Percentiles rank a stretch among this genome's conserved stretches.
Evolutionary conservation across 64 coral and sea anemone genomes (phyloP).

Genomic region (Montipora sp.): DNA sequence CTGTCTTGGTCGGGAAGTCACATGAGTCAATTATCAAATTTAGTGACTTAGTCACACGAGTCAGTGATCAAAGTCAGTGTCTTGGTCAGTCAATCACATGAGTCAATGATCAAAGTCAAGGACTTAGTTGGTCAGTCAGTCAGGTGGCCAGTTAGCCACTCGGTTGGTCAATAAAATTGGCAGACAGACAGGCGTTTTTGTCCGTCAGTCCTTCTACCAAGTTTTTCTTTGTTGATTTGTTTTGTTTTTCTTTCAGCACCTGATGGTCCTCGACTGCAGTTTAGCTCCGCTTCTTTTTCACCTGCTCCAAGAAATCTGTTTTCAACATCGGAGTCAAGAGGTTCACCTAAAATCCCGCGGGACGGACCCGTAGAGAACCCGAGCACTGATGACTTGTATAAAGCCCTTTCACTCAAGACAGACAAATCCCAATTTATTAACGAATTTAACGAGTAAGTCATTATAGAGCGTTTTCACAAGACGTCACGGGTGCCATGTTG

Average conservation of each 20-base stretch:
- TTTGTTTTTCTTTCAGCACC: conserved; percentile 37
- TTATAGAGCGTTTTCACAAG: too few species aligned
- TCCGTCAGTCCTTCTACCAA: too few species aligned
- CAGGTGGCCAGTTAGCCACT: neutral
- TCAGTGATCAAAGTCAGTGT: too few species aligned
- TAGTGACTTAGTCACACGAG: too few species aligned
- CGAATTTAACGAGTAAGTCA: conserved; percentile 53
- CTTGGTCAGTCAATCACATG: too few species aligned
- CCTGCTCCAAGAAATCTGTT: conserved; percentile 39
- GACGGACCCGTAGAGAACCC: conserved; percentile 65
- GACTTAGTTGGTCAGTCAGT: neutral
- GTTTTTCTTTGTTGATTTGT: neutral
- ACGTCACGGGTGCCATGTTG: too few species aligned
- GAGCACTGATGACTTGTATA: conserved; percentile 58
- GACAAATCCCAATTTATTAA: conserved; percentile 7
- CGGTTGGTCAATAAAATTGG: neutral
- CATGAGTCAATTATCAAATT: too few species aligned
- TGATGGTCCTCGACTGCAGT: conserved; percentile 54
- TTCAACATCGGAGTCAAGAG: conserved; percentile 22
- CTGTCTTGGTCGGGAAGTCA: too few species aligned
- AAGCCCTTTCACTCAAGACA: conserved; percentile 44
- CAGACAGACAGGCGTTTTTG: neutral
- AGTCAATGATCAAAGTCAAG: too few species aligned
- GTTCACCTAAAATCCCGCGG: conserved; percentile 41
- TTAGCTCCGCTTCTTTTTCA: conserved; percentile 56